phyloP scores from a whole-genome alignment of 1,140 invertebrate genomes.

The Melipona quadrifasciata region DNA sequence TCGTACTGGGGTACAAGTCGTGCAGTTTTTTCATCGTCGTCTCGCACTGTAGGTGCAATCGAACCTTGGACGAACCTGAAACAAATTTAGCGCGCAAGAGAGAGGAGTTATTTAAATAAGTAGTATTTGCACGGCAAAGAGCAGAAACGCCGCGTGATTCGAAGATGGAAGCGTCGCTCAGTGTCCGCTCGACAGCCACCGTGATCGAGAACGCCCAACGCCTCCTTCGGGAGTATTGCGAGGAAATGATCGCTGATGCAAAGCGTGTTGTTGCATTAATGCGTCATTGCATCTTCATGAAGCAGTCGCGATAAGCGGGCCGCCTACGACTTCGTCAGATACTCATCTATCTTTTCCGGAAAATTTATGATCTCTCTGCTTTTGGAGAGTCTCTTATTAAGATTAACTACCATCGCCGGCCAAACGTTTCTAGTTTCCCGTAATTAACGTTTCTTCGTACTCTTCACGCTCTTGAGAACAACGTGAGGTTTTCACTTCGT shows the following conservation, averaged over 20 bases:
- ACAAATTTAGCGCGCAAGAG: not conserved
- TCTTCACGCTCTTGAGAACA: not conserved
- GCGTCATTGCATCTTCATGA: conserved; percentile 49
- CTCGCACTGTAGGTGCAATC: not conserved
- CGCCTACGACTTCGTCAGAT: conserved; percentile 42
- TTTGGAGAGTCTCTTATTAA: conserved; percentile 40
- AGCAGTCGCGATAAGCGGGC: conserved; percentile 41
- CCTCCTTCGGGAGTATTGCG: conserved; percentile 46
- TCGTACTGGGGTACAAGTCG: too few relatives aligned
- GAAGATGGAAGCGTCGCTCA: conserved; percentile 34
- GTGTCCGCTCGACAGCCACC: conserved; percentile 45
- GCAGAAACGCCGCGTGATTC: not conserved
- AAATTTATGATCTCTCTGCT: conserved; percentile 42
- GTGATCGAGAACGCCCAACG: conserved; percentile 50
- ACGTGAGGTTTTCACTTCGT: not conserved
- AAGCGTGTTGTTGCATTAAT: conserved; percentile 53
- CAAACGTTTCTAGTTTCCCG: not conserved
- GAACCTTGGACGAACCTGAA: not conserved
- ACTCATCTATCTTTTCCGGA: conserved; percentile 44
- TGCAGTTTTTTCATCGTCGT: too few relatives aligned
- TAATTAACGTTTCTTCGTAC: too few relatives aligned
- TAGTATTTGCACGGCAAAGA: not conserved
- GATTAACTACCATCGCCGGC: conserved; percentile 29
- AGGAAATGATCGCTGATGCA: conserved; percentile 46
- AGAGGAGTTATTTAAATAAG: conserved; percentile 7